These are phyloP conservation scores for Helobdella robusta DNA, from an alignment of 2,888 invertebrate species.

Conservation along the genomic window DNA sequence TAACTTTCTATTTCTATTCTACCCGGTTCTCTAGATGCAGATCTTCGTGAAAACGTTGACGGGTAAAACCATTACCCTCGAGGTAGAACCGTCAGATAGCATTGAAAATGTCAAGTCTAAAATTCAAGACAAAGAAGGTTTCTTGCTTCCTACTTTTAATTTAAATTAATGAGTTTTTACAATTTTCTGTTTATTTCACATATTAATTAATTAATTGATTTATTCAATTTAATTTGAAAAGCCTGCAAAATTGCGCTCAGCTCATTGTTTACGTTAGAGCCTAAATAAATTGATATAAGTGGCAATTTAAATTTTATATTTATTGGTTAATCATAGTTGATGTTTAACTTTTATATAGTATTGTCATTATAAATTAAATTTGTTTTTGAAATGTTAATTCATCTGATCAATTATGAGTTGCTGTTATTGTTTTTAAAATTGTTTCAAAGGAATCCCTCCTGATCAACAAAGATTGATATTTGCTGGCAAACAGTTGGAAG, in stretches of 20 bases:
- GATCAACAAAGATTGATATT: constrained; percentile 56
- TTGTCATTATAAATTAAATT: too few species aligned
- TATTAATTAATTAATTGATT: not conserved
- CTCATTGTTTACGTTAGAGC: too few species aligned
- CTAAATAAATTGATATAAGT: too few species aligned
- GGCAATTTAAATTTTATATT: too few species aligned
- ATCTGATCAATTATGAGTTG: too few species aligned
- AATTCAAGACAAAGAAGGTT: constrained; percentile 38
- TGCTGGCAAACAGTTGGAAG: constrained; percentile 88
- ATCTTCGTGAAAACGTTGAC: constrained; percentile 53
- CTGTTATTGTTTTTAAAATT: too few species aligned
- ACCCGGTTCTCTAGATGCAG: constrained; percentile 53
- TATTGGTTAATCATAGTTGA: too few species aligned
- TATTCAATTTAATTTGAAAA: not conserved
- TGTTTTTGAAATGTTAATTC: not conserved
- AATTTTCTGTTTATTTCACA: too few species aligned
- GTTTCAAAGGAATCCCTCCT: constrained; percentile 46
- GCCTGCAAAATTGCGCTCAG: too few species aligned
- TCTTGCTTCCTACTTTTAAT: too few species aligned
- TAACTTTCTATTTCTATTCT: not conserved
- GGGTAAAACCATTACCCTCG: constrained; percentile 53
- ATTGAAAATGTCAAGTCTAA: constrained; percentile 79
- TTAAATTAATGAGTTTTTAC: too few species aligned
- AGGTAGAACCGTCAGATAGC: constrained; percentile 73
- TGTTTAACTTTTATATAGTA: too few species aligned